These are phyloP conservation scores for Lacerta viridis DNA, from an alignment of 2,797 vertebrate genomes.

Conservation along the genomic window DNA sequence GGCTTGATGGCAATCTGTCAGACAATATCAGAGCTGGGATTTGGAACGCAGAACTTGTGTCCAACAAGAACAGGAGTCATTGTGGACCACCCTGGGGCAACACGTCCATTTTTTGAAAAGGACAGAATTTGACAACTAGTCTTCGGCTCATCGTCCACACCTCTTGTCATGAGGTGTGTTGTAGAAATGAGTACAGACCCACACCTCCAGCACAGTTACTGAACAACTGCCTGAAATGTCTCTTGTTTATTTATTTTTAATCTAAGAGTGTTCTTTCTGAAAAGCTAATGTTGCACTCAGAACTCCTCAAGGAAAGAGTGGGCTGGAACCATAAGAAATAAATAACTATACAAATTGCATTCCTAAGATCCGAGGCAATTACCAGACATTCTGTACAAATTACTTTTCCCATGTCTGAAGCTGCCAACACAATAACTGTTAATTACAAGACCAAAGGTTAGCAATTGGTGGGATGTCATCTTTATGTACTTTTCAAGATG, in stretches of 20 bases:
- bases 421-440: conserved; percentile 23
- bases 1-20: no score
- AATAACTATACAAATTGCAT: conserved; percentile 5
- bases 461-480: conserved; percentile 1
- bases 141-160: no score
- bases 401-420: conserved; percentile 26
- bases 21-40: no score
- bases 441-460: conserved; percentile 36
- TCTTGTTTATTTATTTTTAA: no score
- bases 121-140: not conserved
- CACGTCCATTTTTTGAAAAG: not conserved
- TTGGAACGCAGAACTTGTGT: not conserved
- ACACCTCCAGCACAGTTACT: not conserved
- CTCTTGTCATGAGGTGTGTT: not conserved
- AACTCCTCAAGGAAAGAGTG: not conserved
- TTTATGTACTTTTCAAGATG: conserved; percentile 30
- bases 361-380: conserved; percentile 28
- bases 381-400: conserved; percentile 25
- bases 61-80: not conserved
- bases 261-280: no score
- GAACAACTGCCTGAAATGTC: not conserved
- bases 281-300: not conserved
- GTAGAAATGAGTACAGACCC: not conserved
- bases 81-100: not conserved
- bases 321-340: not conserved